Conservation (phyloP, 2,888 invertebrate species). For the Bellardia bayeri region DNA sequence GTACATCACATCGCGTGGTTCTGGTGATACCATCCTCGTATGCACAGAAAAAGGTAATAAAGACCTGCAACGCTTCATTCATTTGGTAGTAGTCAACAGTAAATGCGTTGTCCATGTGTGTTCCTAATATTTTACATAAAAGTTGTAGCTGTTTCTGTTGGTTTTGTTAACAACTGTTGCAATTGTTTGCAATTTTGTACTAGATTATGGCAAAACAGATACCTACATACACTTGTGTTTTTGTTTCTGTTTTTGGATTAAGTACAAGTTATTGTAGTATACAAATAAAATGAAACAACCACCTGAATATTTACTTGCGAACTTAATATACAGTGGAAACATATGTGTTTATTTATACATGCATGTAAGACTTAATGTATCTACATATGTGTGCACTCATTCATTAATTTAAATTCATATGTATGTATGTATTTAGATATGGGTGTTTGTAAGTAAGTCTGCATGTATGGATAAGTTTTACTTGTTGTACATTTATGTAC, state of each 20-base stretch:
- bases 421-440: background rate
- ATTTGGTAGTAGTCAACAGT: background rate
- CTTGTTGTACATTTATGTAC: background rate
- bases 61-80: slow-evolving; percentile 14
- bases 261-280: background rate
- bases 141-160: slow-evolving; percentile 19
- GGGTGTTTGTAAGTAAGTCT: background rate
- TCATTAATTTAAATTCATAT: background rate
- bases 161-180: background rate
- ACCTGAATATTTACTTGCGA: background rate
- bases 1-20: too few species aligned
- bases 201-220: slow-evolving; percentile 56
- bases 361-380: too few species aligned
- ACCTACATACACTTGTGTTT: background rate
- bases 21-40: background rate
- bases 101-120: background rate
- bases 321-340: background rate
- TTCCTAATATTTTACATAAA: slow-evolving; percentile 19
- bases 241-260: slow-evolving; percentile 4
- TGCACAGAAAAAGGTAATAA: slow-evolving; percentile 13
- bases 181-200: slow-evolving; percentile 16
- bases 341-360: too few species aligned
- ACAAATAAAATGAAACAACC: slow-evolving; percentile 4
- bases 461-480: slow-evolving; percentile 4
- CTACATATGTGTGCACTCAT: background rate